Evolutionary conservation across 2,888 invertebrate genomes (phyloP).

Genomic region (Cheilosia soror): DNA sequence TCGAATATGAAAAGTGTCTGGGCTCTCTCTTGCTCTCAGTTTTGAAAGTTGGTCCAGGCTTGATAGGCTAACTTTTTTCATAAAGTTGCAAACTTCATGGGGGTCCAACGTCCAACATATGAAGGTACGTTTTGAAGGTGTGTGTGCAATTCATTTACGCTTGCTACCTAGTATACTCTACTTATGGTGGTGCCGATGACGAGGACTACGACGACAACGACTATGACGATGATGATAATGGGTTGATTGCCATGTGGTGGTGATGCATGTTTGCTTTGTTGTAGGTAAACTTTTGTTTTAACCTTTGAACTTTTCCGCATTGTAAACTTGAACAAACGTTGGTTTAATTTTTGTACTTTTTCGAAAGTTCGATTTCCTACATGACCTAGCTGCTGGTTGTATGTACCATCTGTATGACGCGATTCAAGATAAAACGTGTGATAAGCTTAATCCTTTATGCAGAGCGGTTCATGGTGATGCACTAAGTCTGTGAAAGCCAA

Average conservation of each 20-base stretch:
- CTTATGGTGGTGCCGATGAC: slow-evolving; percentile 30
- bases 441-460: neutral
- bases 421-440: neutral
- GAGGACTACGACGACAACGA: slow-evolving; percentile 44
- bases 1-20: slow-evolving; percentile 54
- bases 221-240: too few species aligned
- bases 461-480: too few species aligned
- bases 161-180: slow-evolving; percentile 1
- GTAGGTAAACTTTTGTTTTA: slow-evolving; percentile 48
- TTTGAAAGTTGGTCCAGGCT: slow-evolving; percentile 63
- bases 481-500: neutral
- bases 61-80: slow-evolving; percentile 66
- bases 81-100: slow-evolving; percentile 57
- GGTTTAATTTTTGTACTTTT: neutral
- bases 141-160: slow-evolving; percentile 48
- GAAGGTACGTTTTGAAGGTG: slow-evolving; percentile 24
- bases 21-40: neutral
- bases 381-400: neutral
- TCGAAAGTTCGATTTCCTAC: slow-evolving; percentile 11
- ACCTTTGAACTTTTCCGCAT: slow-evolving; percentile 51
- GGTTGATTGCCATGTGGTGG: slow-evolving; percentile 61
- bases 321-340: slow-evolving; percentile 19
- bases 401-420: neutral
- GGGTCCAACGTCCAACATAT: neutral
- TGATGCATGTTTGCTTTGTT: slow-evolving; percentile 52